These are phyloP conservation scores for Heterotis niloticus DNA, from an alignment of 2,113 vertebrate species.

Conservation along the genomic window DNA sequence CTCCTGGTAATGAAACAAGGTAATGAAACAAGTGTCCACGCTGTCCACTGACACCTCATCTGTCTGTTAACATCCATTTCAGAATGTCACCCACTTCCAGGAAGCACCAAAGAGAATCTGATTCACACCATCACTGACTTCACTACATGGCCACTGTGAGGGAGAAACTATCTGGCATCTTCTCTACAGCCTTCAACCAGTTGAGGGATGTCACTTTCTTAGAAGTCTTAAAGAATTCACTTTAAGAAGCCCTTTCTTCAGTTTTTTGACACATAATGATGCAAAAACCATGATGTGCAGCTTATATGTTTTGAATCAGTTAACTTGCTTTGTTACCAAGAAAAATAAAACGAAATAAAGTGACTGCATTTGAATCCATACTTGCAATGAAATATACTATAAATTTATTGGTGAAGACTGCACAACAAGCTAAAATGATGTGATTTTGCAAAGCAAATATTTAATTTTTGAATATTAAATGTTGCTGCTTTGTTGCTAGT, in stretches of 20 bases:
- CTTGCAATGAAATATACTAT: too few species aligned
- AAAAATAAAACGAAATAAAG: too few species aligned
- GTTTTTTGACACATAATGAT: neutral
- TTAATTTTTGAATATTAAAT: too few species aligned
- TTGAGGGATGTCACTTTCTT: neutral
- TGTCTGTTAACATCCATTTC: slow-evolving; percentile 18
- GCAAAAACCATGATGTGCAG: too few species aligned
- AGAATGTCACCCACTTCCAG: neutral
- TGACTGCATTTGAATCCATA: too few species aligned
- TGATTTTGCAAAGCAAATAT: too few species aligned
- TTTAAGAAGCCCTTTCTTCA: too few species aligned
- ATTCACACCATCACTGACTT: neutral
- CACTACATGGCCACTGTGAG: neutral
- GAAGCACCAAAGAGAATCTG: slow-evolving; percentile 1
- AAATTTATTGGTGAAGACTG: too few species aligned
- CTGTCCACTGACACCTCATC: slow-evolving; percentile 26
- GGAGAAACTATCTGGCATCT: neutral
- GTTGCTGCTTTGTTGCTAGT: too few species aligned
- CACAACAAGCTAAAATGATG: too few species aligned
- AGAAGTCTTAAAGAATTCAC: neutral
- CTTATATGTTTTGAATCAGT: too few species aligned
- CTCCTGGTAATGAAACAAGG: slow-evolving; percentile 11
- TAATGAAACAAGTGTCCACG: slow-evolving; percentile 27
- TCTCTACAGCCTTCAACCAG: neutral
- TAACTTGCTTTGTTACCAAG: too few species aligned